phyloP scores from a whole-genome alignment of 2,797 vertebrate genomes.

The Spheniscus humboldti region DNA sequence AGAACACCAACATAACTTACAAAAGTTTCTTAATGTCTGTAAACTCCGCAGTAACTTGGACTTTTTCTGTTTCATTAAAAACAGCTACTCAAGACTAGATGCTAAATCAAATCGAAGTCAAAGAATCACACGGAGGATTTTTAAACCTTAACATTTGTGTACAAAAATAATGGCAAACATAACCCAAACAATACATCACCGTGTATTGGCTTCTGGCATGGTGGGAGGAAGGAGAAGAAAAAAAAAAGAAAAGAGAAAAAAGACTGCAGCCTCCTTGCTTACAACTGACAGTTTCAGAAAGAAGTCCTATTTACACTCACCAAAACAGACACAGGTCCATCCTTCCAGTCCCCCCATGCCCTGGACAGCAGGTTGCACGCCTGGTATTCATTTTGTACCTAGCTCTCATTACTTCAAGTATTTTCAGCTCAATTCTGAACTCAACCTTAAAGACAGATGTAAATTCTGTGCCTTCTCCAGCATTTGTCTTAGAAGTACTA shows the following conservation, averaged over 20 bases:
- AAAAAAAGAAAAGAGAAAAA: not conserved
- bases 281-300: not conserved
- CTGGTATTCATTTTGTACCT: not conserved
- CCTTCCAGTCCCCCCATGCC: not conserved
- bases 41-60: not conserved
- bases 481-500: not conserved
- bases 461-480: not conserved
- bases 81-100: not conserved
- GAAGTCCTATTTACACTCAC: not conserved
- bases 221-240: not conserved
- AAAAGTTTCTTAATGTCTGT: rapidly evolving
- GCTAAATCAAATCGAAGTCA: not conserved
- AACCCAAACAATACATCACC: not conserved
- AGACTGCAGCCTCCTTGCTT: not conserved
- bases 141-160: not conserved
- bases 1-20: rapidly evolving
- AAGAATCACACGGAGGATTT: not conserved
- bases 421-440: not conserved
- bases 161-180: not conserved
- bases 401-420: not conserved
- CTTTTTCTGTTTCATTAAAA: not conserved
- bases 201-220: not conserved
- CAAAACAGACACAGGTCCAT: not conserved
- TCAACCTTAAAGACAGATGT: not conserved
- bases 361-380: not conserved